Evolutionary conservation across 2,888 invertebrate species (phyloP), one percentile per base, ranked within the genome.

Genomic region (Athripsodes cinereus): DNA sequence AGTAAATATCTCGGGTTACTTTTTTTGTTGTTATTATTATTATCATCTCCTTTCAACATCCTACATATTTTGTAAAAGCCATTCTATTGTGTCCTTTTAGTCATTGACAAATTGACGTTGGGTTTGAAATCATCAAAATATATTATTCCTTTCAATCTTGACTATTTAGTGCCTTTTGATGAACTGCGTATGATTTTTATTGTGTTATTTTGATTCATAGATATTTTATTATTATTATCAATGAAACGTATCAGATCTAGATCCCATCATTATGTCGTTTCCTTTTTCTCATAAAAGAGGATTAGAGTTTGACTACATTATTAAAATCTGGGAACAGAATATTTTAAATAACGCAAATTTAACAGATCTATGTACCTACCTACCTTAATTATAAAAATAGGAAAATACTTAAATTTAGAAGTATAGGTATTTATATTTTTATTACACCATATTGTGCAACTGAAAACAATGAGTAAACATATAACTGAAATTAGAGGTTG

Each of bases 41-140:
- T 13, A 40, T 3, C 40, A n/a, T 40, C 2, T 13, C 40, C 13
- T 40, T 40, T n/a, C 5, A 40, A 40, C 5, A 40, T 11, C 6
- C 31, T 31, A n/a, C n/a, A n/a, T 31, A 8, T 31, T 31, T 31
- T 8, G 13, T 40, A n/a, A 31, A 31, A 40, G 40, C 40, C 40
- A 58, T 46, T 59, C 52, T 31, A 54, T 59, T 59, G 52, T 56
- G 31, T 31, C 21, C 31, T 48, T 20, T 46, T 46, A 53, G 31
- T 50, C 47, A 50, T 53, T 46, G 60, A 60, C 60, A 60, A 60
- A 60, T 60, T 60, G 60, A 47, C 53, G 53, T 50, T 46, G 26
- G 26, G 26, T 26, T 26, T 26, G 3, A 10, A 26, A 26, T 26
- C 13, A 13, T 40, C 13, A 40, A 40, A 40, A 13, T 40, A n/a